phyloP scores from a whole-genome alignment of 2,113 vertebrate species.

The Sturnira hondurensis region DNA sequence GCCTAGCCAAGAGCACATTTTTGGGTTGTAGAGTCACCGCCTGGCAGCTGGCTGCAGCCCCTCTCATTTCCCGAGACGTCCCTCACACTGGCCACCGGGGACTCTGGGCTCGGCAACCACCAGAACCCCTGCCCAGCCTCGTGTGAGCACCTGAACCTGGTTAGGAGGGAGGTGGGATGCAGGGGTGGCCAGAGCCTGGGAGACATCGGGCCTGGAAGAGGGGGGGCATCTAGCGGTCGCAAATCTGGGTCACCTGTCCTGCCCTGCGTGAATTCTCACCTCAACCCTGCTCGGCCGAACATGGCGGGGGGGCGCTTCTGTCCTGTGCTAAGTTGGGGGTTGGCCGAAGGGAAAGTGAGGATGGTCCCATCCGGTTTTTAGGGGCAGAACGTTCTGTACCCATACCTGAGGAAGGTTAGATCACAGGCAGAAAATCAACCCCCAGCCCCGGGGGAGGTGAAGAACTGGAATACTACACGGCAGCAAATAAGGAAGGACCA shows the following conservation, averaged over 20 bases:
- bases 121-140: not conserved
- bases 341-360: not conserved
- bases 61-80: slow-evolving; percentile 48
- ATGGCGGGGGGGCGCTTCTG: not conserved
- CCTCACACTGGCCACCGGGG: slow-evolving; percentile 30
- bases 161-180: not conserved
- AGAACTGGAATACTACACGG: not conserved
- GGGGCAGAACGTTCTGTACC: fast-evolving
- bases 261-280: not conserved
- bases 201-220: not conserved
- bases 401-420: not conserved
- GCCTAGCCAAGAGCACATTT: slow-evolving; percentile 80
- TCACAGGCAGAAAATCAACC: not conserved
- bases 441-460: not conserved
- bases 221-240: not conserved
- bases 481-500: not conserved
- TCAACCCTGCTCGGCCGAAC: not conserved
- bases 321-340: not conserved
- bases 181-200: not conserved
- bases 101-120: not conserved
- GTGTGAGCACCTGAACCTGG: slow-evolving; percentile 14
- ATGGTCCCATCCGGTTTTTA: not conserved
- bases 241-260: not conserved
- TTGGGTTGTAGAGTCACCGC: slow-evolving; percentile 76
- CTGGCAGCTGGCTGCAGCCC: slow-evolving; percentile 37